Evolutionary conservation across 92 coral and sea anemone genomes (phyloP), one percentile per base, ranked within the genome.

Genomic region (Virgularia gustaviana): DNA sequence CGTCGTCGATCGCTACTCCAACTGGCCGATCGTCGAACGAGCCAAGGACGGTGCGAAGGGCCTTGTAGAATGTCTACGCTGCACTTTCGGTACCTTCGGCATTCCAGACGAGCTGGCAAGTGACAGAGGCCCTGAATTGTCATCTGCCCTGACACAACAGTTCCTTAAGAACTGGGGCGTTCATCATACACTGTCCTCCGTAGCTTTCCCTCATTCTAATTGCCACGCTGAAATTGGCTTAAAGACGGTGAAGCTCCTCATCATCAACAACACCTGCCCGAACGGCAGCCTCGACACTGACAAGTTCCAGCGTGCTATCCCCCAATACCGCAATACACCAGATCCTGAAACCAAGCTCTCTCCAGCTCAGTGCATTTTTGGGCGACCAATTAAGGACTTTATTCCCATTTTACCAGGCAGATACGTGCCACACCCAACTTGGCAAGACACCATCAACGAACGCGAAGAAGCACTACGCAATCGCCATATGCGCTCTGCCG

Each of bases 381-480:
- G 85, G 27, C 24, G 81, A 29, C 89, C 86, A 1, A 76, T 86
- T 81, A 82, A 78, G 58, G 81, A 78, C 79, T 82, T 82, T 67
- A 86, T 78, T 35, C 86, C 90, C 37, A 81, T 85, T n/a, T 35
- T 85, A 1, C 85, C 83, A 9, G 86, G 85, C 42, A 72, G 79
- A 55, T 79, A 84, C 82, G 27, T 34, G 20, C 78, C 72, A 0
- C 79, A 75, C 47, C 71, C 72, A 30, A 75, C 71, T 2, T 75
- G 79, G 79, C 51, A 1, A 75, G 78, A 72, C 51, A 75, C 71
- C 61, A 53, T 27, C 51, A 1, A 49, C 71, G 10, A 10, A 71
- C 28, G 79, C 13, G 42, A 75, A 25, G 45, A 75, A 22, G 89
- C 89, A 0, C 73, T 85, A 33, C 39, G 85, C 49, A 80, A 77